Evolutionary conservation across 2,888 invertebrate genomes (phyloP), one percentile per base, ranked within the genome.

Genomic region (Acrobasis repandana): DNA sequence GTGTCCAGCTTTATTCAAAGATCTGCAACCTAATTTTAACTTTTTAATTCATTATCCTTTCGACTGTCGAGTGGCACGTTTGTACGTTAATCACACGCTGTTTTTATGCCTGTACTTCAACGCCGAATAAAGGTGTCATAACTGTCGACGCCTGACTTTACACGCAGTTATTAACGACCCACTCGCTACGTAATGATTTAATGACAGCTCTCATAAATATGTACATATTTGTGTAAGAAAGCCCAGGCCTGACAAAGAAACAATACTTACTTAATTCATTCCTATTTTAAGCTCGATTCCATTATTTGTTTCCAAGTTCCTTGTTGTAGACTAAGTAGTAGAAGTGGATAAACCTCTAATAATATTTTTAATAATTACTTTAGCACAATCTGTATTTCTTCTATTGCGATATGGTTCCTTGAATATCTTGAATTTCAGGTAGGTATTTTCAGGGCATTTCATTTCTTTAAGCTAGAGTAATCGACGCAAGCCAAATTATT

Each of bases 61-160:
- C n/a, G 70, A 67, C 65, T 28, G 65, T 68, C 65, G 63, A 62
- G 62, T 61, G 60, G 43, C 43, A 43, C 47, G 61, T 34, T 67
- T 61, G 61, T 34, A 67, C 61, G 67, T 85, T 83, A 80, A 83
- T 85, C 81, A 83, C 61, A 79, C 58, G 71, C 76, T 77, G 83
- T 74, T 74, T 82, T 84, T 81, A 83, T 75, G 78, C 71, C 67
- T 72, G 71, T 72, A 73, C 70, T 61, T 66, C 71, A 61, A 64
- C 69, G 65, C 68, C 63, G 71, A 73, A 76, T 74, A 63, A 75
- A 82, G 79, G 84, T 83, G 86, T 83, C 81, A 80, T 77, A 79
- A 77, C 75, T 77, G 78, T 76, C 76, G 75, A 74, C 79, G 65
- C 71, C 76, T 63, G 61, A 46, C 57, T 58, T 61, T 67, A 58